Conservation (phyloP, 53 echinoderm and acorn worm species). For the Zoroaster sp. region DNA sequence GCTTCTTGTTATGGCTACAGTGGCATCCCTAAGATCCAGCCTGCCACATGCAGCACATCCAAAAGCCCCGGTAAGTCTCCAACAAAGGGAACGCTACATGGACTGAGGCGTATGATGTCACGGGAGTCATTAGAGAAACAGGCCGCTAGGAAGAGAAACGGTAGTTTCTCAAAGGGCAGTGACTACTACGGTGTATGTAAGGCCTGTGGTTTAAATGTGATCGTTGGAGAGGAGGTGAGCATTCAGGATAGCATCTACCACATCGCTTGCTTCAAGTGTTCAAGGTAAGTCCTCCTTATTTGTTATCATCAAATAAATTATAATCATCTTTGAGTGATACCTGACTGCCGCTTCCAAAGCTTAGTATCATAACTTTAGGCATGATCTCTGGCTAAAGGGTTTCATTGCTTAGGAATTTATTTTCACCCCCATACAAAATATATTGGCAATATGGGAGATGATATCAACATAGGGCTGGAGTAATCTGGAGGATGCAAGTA, state of each 20-base stretch:
- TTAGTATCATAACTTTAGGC: too few species aligned
- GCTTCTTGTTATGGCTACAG: slow-evolving; percentile 16
- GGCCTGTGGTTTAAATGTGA: slow-evolving; percentile 64
- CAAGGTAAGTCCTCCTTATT: slow-evolving; percentile 65
- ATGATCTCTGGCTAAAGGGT: too few species aligned
- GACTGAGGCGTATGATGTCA: slow-evolving; percentile 76
- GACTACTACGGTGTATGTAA: slow-evolving; percentile 59
- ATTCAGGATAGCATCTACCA: slow-evolving; percentile 65
- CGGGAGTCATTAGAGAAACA: slow-evolving; percentile 52
- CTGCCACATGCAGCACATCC: not conserved
- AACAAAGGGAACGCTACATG: slow-evolving; percentile 57
- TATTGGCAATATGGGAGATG: too few species aligned
- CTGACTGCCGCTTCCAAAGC: too few species aligned
- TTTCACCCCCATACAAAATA: too few species aligned
- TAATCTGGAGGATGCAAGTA: too few species aligned
- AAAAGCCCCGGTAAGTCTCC: not conserved
- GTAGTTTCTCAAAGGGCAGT: not conserved
- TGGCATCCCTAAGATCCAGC: not conserved
- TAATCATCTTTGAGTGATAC: too few species aligned
- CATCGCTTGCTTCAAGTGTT: slow-evolving; percentile 71
- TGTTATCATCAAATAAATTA: too few species aligned
- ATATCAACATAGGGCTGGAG: too few species aligned
- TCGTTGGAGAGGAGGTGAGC: slow-evolving; percentile 62
- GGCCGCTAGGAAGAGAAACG: slow-evolving; percentile 22
- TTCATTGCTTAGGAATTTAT: too few species aligned